Evolutionary conservation across 2,888 invertebrate species (phyloP).

Genomic region (Buathra laborator): DNA sequence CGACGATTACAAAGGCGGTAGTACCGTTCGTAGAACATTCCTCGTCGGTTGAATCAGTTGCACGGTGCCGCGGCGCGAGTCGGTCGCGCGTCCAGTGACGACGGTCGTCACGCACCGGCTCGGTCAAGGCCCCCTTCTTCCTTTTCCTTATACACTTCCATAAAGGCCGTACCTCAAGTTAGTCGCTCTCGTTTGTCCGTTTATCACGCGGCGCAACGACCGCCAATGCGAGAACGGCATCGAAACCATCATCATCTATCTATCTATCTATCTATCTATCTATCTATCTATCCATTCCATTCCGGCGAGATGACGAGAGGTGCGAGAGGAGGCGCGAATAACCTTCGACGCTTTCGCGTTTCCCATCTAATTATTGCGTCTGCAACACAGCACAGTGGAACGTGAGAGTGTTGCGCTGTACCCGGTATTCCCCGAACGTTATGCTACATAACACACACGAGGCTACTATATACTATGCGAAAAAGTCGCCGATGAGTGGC

Average conservation of each 20-base stretch:
- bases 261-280: neutral
- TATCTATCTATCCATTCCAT: neutral
- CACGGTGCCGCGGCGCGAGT: constrained; percentile 68
- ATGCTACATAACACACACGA: constrained; percentile 1
- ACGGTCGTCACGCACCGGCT: constrained; percentile 77
- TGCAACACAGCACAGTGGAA: neutral
- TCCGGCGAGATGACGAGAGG: neutral
- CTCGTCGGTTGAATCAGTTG: constrained; percentile 79
- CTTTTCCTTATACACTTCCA: constrained; percentile 55
- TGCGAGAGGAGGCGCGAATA: constrained; percentile 14
- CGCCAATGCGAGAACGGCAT: neutral
- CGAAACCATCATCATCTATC: neutral
- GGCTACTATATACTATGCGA: neutral
- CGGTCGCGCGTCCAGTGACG: constrained; percentile 69
- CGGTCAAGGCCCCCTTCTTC: constrained; percentile 77
- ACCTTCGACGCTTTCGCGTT: constrained; percentile 45
- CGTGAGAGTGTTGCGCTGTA: constrained; percentile 18
- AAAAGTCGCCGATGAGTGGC: constrained; percentile 9
- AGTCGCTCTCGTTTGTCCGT: neutral
- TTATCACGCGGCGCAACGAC: neutral
- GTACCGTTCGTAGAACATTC: constrained; percentile 75
- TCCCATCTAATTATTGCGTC: constrained; percentile 42
- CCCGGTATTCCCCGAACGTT: constrained; percentile 6
- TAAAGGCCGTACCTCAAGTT: constrained; percentile 11
- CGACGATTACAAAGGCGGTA: constrained; percentile 49